A percentile compares a stretch with the other conserved stretches of the same genome.
Conservation (phyloP, 2,888 invertebrate species). For the Ormyrus nitidulus region DNA sequence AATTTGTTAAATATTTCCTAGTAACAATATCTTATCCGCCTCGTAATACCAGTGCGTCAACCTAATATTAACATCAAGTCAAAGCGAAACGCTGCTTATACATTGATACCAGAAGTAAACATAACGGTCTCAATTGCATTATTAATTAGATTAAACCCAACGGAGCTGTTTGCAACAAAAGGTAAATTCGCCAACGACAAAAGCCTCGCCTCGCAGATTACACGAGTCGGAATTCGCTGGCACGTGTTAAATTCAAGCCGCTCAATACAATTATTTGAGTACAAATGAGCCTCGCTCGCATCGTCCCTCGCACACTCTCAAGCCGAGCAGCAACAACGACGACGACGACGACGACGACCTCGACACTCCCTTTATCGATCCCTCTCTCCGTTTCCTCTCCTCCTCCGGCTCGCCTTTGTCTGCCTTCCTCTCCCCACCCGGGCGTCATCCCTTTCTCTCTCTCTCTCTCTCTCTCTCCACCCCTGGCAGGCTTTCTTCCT, state of each 20-base stretch:
- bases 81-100: too few species aligned
- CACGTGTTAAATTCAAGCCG: slow-evolving; percentile 26
- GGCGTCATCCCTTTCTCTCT: slow-evolving; percentile 7
- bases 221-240: too few species aligned
- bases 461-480: slow-evolving; percentile 9
- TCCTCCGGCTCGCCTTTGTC: background rate
- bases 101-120: too few species aligned
- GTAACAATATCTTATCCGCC: too few species aligned
- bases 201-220: too few species aligned
- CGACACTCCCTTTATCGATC: slow-evolving; percentile 75
- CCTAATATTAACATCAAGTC: too few species aligned
- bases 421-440: slow-evolving; percentile 6
- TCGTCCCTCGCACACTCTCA: background rate
- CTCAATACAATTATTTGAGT: slow-evolving; percentile 42
- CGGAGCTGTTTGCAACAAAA: too few species aligned
- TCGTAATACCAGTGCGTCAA: too few species aligned
- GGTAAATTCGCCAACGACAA: too few species aligned
- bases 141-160: too few species aligned
- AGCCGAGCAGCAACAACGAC: background rate
- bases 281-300: slow-evolving; percentile 33
- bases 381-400: slow-evolving; percentile 57
- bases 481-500: background rate
- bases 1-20: too few species aligned
- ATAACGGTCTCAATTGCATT: too few species aligned
- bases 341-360: slow-evolving; percentile 55